Evolutionary conservation across 2,113 vertebrate species (phyloP), one percentile per base, ranked within the genome.

Genomic region (Paedocypris sp.): DNA sequence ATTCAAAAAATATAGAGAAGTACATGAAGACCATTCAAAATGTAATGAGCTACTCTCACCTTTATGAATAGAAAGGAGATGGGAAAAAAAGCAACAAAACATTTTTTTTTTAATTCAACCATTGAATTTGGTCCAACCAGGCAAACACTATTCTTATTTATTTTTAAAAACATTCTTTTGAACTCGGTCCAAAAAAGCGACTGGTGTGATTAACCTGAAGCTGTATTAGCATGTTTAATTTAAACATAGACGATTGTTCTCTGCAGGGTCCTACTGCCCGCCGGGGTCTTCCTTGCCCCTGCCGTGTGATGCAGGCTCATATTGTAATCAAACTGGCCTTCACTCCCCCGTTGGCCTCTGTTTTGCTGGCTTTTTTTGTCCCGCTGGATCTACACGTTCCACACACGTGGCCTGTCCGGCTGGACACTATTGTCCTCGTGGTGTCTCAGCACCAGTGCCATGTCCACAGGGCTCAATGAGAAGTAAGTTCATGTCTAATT

Each of bases 341-440:
- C 67, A 76, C 7, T 59, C 53, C 41, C 79, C 83, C 1, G 48
- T 58, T 13, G 83, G 81, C 10, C 53, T 54, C 20, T 86, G 83
- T 57, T 32, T 48, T 52, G 66, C 77, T 60, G 91, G 87, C 4
- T 75, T 80, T 77, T 83, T 84, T 69, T 94, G 91, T 41, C 81
- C 88, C 0, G 11, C 3, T 57, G 87, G 86, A n/a, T 86, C 89
- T 51, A 60, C 67, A 58, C 56, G 72, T 54, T 70, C 79, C 7
- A 47, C 75, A 32, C 9, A 66, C n/a, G 33, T 60, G 0, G 62
- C 22, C 6, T 87, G 86, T 65, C 75, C 68, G 20, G 41, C 25
- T 32, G 90, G 91, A 67, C 81, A 91, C 72, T 94, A 86, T 66
- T 97, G 92, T 73, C 89, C 90, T 64, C 52, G 33, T 61, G 85